Conservation (phyloP, 2,888 invertebrate species). For the Malachius bipustulatus region DNA sequence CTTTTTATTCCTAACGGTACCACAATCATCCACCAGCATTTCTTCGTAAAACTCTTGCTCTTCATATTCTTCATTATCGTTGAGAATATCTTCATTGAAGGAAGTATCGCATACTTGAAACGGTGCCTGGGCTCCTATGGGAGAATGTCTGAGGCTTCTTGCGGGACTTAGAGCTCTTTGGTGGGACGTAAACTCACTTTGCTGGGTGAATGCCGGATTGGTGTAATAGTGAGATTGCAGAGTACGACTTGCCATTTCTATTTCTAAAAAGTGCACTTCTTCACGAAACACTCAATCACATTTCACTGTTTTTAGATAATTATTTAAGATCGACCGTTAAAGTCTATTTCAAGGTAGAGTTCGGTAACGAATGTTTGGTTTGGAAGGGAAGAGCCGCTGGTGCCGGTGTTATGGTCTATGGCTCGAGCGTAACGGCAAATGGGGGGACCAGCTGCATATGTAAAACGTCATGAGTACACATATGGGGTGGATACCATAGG, state of each 20-base stretch:
- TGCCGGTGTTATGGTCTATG: too few relatives aligned
- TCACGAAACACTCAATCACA: too few relatives aligned
- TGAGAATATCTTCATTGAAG: constrained; percentile 20
- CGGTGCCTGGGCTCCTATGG: constrained; percentile 34
- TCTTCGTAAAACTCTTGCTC: constrained; percentile 37
- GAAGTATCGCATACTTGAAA: constrained; percentile 24
- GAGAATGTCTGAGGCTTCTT: constrained; percentile 29
- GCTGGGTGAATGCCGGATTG: constrained; percentile 69
- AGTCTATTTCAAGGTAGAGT: too few relatives aligned
- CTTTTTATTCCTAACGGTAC: constrained; percentile 32
- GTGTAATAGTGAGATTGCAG: constrained; percentile 53
- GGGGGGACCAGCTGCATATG: constrained; percentile 36
- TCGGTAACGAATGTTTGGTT: constrained; percentile 27
- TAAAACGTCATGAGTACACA: constrained; percentile 32
- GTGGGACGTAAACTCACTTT: constrained; percentile 52
- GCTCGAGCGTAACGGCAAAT: constrained; percentile 28
- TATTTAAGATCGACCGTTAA: too few relatives aligned
- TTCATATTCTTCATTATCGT: constrained; percentile 23
- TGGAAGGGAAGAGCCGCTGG: too few relatives aligned
- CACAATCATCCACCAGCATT: constrained; percentile 33
- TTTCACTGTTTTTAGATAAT: too few relatives aligned
- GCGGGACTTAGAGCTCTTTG: constrained; percentile 19
- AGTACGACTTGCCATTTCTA: constrained; percentile 22
- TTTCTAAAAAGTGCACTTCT: too few relatives aligned
- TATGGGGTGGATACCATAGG: constrained; percentile 36